Conservation (phyloP, 35 echinoderm and acorn worm genomes). For the Amphiura filiformis region DNA sequence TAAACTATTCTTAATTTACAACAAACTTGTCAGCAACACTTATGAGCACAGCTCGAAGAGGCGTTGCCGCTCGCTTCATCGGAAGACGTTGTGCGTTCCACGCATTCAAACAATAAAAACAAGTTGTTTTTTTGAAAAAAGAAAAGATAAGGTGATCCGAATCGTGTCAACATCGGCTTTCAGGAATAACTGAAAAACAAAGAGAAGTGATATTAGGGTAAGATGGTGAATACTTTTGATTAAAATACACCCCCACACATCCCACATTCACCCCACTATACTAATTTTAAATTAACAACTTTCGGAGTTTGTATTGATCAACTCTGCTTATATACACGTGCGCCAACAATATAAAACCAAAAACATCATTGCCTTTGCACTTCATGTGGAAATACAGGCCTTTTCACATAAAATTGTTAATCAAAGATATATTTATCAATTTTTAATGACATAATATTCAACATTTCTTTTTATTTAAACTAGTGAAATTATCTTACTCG, state of each 20-base stretch:
- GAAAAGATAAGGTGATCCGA: neutral
- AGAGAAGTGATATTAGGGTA: neutral
- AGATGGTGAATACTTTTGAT: neutral
- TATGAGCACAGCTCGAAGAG: neutral
- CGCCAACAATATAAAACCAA: neutral
- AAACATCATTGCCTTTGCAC: neutral
- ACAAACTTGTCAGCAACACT: neutral
- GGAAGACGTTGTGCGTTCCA: conserved; percentile 9
- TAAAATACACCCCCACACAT: neutral
- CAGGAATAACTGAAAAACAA: neutral
- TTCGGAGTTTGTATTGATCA: neutral
- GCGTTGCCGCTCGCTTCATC: neutral
- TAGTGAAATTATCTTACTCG: no score
- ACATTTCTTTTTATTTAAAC: no score
- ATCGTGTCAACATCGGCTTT: neutral
- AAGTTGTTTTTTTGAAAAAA: neutral
- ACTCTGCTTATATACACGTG: neutral
- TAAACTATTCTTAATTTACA: no score
- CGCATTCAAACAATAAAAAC: neutral
- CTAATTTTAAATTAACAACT: neutral
- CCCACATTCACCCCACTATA: neutral
- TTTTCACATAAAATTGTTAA: no score
- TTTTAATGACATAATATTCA: no score
- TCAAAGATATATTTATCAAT: no score
- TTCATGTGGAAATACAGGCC: no score